Conservation (phyloP, 2,888 invertebrate genomes). For the Itoplectis maculator region DNA sequence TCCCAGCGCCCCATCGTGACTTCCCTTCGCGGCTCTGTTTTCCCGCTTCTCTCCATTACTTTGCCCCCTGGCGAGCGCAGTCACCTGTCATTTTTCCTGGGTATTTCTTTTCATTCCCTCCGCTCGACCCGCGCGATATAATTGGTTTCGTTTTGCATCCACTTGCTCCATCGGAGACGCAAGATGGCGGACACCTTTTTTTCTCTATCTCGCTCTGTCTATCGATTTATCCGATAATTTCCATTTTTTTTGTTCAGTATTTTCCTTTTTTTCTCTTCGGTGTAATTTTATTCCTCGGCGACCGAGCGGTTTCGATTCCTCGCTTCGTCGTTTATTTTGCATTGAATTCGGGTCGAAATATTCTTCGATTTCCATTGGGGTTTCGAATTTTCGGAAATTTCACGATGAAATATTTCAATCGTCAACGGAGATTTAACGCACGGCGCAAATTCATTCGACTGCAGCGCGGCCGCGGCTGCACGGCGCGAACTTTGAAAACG, state of each 20-base stretch:
- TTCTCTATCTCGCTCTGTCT: neutral
- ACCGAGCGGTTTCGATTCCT: neutral
- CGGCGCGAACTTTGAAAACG: neutral
- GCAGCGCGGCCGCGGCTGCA: neutral
- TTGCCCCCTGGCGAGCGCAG: constrained; percentile 8
- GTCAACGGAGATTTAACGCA: neutral
- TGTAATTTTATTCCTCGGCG: neutral
- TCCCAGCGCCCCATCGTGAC: neutral
- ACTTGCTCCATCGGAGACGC: constrained; percentile 25
- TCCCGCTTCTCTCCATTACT: constrained; percentile 1
- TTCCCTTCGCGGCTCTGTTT: constrained; percentile 19
- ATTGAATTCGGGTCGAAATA: neutral
- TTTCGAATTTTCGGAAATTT: too few relatives aligned
- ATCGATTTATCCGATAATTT: constrained; percentile 34
- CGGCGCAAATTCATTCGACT: constrained; percentile 10
- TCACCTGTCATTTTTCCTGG: constrained; percentile 35
- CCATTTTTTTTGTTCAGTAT: too few relatives aligned
- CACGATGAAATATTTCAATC: constrained; percentile 3
- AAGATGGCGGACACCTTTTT: constrained; percentile 28
- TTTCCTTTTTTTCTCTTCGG: neutral
- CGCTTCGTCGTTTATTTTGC: neutral
- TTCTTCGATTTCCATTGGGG: neutral
- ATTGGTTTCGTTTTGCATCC: constrained; percentile 64
- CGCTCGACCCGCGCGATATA: constrained; percentile 39
- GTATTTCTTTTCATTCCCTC: constrained; percentile 17